Evolutionary conservation across 1,140 invertebrate genomes (phyloP), one percentile per base, ranked within the genome.

Genomic region (Lucilia sericata): DNA sequence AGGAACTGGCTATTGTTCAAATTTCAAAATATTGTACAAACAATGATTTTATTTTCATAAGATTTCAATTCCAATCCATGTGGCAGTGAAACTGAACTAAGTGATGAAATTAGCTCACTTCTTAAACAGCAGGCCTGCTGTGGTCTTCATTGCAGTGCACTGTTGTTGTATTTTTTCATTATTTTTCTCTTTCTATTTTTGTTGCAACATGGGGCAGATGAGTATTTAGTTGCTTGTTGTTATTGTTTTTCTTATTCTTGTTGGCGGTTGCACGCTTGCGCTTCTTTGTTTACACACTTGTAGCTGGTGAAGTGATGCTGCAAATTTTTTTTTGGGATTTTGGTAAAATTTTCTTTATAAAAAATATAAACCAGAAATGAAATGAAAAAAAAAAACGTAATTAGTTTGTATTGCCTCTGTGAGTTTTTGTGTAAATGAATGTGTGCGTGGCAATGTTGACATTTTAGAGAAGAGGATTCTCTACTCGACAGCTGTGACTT

Each of bases 41-140:
- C 3, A 19, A n/a, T 60, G 14, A 7, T 60, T 21, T 70, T 70
- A 2, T 70, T 70, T 21, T 70, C 17, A 21, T 21, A 21, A 21
- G 17, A 70, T 70, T 70, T 70, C 7, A 70, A 10, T 21, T 21
- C 19, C 7, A 70, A 9, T 21, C 10, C 5, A 10, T 17, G 19
- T 19, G 65, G n/a, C n/a, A 7, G 21, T 21, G 55, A 60, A n/a
- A 17, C 21, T 25, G 17, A 19, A 70, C 1, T 30, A 30, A 30
- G 1, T 30, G 25, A 30, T 30, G 3, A 70, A 70, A 70, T 70
- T 70, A 70, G 65, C 65, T 21, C 65, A 70, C 65, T 70, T 70
- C 65, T 70, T 21, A 21, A 70, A 70, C 65, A 70, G 65, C 65
- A 70, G 65, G 65, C 65, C 65, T 70, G 65, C 65, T 70, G 65